Evolutionary conservation across 2,888 invertebrate species (phyloP), one percentile per base, ranked within the genome.

Genomic region (Hololepta plana): DNA sequence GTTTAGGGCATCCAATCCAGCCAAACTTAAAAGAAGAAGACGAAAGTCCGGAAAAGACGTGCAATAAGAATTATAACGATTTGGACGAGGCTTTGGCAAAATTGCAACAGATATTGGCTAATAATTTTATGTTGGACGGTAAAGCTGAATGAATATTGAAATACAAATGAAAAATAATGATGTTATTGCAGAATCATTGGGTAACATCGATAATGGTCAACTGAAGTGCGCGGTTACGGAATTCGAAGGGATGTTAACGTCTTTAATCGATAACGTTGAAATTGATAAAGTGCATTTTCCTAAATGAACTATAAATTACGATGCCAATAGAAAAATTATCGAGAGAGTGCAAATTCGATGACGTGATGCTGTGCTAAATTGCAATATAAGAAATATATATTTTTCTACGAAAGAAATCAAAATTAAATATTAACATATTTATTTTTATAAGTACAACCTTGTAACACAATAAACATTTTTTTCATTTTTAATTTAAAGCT

Each of bases 51-150:
- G 17, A 21, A 5, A 21, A 21, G n/a, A n/a, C n/a, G n/a, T n/a
- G n/a, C 17, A 17, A 7, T n/a, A 17, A 17, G 7, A 17, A 7
- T 20, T 20, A 20, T 5, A 4, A 20, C 5, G 72, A 73, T 42
- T 46, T 76, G 4, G 74, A 75, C 42, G 67, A 70, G 3, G 75
- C 73, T 11, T 45, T 76, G 26, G 72, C 71, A 15, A 60, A 73
- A 34, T 51, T 76, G 35, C 74, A 75, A 47, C 70, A 73, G 49
- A 72, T 75, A 51, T 51, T 76, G 27, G 68, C 70, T 1, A 67
- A 71, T 37, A 74, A 74, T 44, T 71, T 70, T 39, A 59, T 66
- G 32, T 54, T 70, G 34, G 72, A 74, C 38, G 69, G 69, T 67
- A 41, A 51, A 19, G 17, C 17, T n/a, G 9, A 22, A 22, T 22